These are phyloP conservation scores for Sciurus niger DNA, from an alignment of 2,113 vertebrate genomes.

Conservation along the genomic window DNA sequence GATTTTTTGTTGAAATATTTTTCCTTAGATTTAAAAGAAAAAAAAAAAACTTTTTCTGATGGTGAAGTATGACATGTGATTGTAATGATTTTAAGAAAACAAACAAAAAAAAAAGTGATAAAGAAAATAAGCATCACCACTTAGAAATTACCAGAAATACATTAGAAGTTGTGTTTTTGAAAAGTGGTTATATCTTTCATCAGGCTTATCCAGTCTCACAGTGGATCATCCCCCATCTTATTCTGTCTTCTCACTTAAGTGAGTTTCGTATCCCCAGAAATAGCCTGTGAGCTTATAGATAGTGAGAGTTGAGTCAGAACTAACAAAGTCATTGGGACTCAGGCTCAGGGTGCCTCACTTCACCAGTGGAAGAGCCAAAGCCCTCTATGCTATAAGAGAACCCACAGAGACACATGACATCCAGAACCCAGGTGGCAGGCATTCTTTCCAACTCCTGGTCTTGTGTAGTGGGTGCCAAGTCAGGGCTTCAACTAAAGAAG, in stretches of 20 bases:
- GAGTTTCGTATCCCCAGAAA: neutral
- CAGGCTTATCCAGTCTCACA: neutral
- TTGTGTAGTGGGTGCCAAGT: rapidly evolving
- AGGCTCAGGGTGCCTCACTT: no score
- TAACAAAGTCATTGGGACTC: neutral
- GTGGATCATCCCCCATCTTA: neutral
- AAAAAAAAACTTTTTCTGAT: neutral
- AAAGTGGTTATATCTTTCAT: neutral
- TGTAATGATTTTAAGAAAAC: neutral
- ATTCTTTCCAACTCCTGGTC: neutral
- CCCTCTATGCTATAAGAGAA: neutral
- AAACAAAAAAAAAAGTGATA: neutral
- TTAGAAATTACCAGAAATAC: neutral
- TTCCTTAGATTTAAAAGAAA: neutral
- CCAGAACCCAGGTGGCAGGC: neutral
- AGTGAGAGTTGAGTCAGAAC: neutral
- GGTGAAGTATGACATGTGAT: neutral
- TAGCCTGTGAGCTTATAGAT: neutral
- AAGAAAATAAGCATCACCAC: slow-evolving; percentile 18
- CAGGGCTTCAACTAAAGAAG: neutral
- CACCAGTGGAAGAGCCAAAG: neutral
- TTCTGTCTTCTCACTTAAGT: neutral
- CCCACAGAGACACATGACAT: neutral
- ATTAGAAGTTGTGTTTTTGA: slow-evolving; percentile 9
- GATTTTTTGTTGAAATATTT: neutral